Conservation (phyloP, 1,140 invertebrate genomes). For the Drusus annulatus region DNA sequence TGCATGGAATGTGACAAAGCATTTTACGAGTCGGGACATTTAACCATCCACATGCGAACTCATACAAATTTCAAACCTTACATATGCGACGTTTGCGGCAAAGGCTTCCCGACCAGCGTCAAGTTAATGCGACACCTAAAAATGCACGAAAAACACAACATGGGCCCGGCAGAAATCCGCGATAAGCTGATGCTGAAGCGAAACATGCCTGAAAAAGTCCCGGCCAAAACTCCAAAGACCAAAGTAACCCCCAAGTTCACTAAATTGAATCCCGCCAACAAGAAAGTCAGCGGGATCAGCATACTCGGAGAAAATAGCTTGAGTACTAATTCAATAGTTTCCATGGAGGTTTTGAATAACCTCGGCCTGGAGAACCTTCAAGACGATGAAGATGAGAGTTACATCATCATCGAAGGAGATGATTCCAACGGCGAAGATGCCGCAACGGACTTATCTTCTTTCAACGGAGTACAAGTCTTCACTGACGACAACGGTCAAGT, state of each 20-base stretch:
- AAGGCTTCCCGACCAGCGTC: constrained; percentile 53
- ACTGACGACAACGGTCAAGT: constrained; percentile 48
- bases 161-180: constrained; percentile 7
- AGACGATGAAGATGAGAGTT: constrained; percentile 48
- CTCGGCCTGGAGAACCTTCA: constrained; percentile 3
- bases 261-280: constrained; percentile 10
- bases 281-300: not conserved
- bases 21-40: constrained; percentile 58
- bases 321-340: not conserved
- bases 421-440: constrained; percentile 33
- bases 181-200: constrained; percentile 8
- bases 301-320: not conserved
- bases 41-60: constrained; percentile 62
- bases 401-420: constrained; percentile 45
- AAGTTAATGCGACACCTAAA: constrained; percentile 48
- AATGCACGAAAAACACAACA: constrained; percentile 36
- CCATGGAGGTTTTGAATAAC: constrained; percentile 1
- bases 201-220: not conserved
- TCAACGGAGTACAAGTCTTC: constrained; percentile 42
- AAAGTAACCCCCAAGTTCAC: constrained; percentile 44
- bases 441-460: not conserved
- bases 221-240: constrained; percentile 28
- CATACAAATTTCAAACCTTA: constrained; percentile 74
- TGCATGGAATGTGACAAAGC: constrained; percentile 50
- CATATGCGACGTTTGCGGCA: constrained; percentile 70